Evolutionary conservation across 2,888 invertebrate species (phyloP).

Genomic region (Hyalella azteca): DNA sequence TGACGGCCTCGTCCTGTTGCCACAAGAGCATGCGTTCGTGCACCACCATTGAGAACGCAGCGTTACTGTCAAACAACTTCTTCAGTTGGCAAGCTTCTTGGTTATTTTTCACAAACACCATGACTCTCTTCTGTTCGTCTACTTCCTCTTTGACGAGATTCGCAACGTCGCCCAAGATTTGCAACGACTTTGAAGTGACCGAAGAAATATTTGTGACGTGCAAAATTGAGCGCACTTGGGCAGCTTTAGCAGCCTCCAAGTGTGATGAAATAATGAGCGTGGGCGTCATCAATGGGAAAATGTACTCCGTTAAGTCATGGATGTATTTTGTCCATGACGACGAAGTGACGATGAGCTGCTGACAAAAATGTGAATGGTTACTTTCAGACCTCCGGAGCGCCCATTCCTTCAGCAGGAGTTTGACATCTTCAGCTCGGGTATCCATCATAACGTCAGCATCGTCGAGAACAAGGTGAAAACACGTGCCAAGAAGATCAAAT

Average conservation of each 20-base stretch:
- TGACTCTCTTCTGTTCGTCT: constrained; percentile 16
- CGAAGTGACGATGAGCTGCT: constrained; percentile 45
- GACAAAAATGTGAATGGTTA: constrained; percentile 23
- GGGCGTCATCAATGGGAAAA: constrained; percentile 43
- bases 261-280: constrained; percentile 50
- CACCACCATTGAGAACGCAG: constrained; percentile 26
- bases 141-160: constrained; percentile 3
- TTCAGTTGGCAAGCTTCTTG: constrained; percentile 25
- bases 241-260: constrained; percentile 49
- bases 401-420: constrained; percentile 44
- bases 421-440: constrained; percentile 38
- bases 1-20: constrained; percentile 41
- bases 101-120: constrained; percentile 44
- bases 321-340: constrained; percentile 50
- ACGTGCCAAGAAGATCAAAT: constrained; percentile 37
- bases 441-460: constrained; percentile 50
- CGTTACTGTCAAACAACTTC: constrained; percentile 25
- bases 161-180: constrained; percentile 1
- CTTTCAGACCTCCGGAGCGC: constrained; percentile 32
- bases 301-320: constrained; percentile 30
- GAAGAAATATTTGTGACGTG: background rate
- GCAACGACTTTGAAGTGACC: background rate
- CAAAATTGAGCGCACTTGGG: constrained; percentile 31
- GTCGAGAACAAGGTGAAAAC: constrained; percentile 53
- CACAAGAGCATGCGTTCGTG: constrained; percentile 32